Evolutionary conservation across 23 tunicate species (phyloP), one percentile per base, ranked within the genome.

Genomic region (Halocynthia aurantium): DNA sequence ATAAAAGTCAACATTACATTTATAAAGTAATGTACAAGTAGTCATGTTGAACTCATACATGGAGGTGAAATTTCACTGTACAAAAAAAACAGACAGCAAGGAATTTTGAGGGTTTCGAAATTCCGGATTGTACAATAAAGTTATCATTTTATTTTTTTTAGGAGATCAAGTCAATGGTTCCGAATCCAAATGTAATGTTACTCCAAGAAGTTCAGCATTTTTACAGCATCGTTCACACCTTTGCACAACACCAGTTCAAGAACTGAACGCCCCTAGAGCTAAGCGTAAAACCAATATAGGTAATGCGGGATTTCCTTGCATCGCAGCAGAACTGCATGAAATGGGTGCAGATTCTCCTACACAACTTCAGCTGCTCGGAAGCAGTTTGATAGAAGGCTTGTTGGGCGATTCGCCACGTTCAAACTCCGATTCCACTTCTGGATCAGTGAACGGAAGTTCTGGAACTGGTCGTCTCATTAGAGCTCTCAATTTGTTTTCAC

Each of bases 321-420:
- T 70, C 11, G 49, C 51, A 20, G 55, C 54, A 50, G 75, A 70
- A 49, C 55, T 70, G 53, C 81, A 78, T 6, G 77, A 76, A n/a
- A 70, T 83, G 6, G 82, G 77, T 44, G 85, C 81, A 13, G 90
- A 90, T 65, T 90, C 97, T 58, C 97, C 97, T 15, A 90, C 97
- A 15, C 97, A 90, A 60, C 80, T 90, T 19, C 90, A 82, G 20
- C 75, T 90, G 8, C 72, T 90, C 70, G 97, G 97, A 22, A 75
- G 77, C 52, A 90, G 82, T 72, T 65, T 90, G 72, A 81, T 90
- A 77, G 97, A 90, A 57, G 87, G 91, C 7, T 58, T 90, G 21
- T 81, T 81, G 2, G 90, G 83, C 15, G 88, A 89, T 58, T 66
- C 81, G 53, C 85, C 85, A 0, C 71, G 85, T 11, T 76, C 93